Evolutionary conservation across 2,888 invertebrate genomes (phyloP).

Genomic region (Macrosiphum euphorbiae): DNA sequence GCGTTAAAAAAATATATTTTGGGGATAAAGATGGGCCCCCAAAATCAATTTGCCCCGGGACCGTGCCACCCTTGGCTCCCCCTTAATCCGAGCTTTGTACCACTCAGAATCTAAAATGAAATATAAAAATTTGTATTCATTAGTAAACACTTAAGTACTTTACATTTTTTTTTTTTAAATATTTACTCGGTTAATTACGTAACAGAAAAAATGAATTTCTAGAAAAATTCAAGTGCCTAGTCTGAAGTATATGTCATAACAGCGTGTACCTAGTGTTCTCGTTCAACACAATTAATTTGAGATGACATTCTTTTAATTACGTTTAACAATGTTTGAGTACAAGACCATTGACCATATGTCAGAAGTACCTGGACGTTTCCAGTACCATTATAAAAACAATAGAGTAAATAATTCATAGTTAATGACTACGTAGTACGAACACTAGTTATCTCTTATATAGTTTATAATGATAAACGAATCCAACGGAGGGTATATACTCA

Average conservation of each 20-base stretch:
- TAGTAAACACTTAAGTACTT: background rate
- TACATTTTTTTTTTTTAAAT: background rate
- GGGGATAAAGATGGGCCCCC: too few relatives aligned
- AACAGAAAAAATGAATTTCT: background rate
- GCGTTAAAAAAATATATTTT: too few relatives aligned
- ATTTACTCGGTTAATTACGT: background rate
- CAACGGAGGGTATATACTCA: background rate
- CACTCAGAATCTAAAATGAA: too few relatives aligned
- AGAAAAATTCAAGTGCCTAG: background rate
- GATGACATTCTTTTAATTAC: conserved; percentile 27
- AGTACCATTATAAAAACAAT: conserved; percentile 10
- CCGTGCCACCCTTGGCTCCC: too few relatives aligned
- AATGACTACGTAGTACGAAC: background rate
- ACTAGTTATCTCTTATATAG: background rate
- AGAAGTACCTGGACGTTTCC: background rate
- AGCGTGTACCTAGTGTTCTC: background rate
- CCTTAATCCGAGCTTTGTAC: too few relatives aligned
- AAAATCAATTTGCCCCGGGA: too few relatives aligned
- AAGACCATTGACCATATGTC: background rate
- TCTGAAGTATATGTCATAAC: background rate
- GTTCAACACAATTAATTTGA: conserved; percentile 23
- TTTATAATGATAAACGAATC: background rate
- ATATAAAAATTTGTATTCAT: too few relatives aligned
- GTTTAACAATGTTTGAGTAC: background rate
- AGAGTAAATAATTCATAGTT: conserved; percentile 24